Evolutionary conservation across 2,888 invertebrate genomes (phyloP).

Genomic region (Apoderus coryli): DNA sequence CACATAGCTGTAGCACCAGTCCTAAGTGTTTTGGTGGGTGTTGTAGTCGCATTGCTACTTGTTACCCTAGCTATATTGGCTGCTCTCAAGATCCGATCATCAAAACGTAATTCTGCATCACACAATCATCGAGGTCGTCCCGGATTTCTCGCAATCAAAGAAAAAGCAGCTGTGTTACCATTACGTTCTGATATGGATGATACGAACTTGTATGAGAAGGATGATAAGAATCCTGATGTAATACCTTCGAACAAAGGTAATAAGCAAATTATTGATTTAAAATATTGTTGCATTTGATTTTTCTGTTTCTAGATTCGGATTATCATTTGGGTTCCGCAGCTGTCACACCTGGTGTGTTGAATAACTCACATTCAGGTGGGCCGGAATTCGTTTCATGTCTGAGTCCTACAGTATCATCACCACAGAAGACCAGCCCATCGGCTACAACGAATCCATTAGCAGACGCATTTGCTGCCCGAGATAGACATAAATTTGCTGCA

Average conservation of each 20-base stretch:
- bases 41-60: slow-evolving; percentile 51
- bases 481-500: slow-evolving; percentile 28
- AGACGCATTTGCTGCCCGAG: slow-evolving; percentile 32
- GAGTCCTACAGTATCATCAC: slow-evolving; percentile 6
- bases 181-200: slow-evolving; percentile 48
- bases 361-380: slow-evolving; percentile 15
- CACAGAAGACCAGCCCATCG: slow-evolving; percentile 8
- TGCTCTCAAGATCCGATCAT: slow-evolving; percentile 43
- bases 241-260: slow-evolving; percentile 78
- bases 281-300: background rate
- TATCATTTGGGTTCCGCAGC: slow-evolving; percentile 57
- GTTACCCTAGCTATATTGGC: slow-evolving; percentile 48
- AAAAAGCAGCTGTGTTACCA: slow-evolving; percentile 51
- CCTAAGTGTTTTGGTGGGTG: slow-evolving; percentile 52
- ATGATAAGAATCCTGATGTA: slow-evolving; percentile 82
- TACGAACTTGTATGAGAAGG: slow-evolving; percentile 57
- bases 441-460: slow-evolving; percentile 25
- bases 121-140: slow-evolving; percentile 45
- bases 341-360: slow-evolving; percentile 45
- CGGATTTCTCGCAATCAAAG: slow-evolving; percentile 44
- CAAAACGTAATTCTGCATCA: slow-evolving; percentile 36
- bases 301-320: slow-evolving; percentile 46
- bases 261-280: background rate
- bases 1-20: slow-evolving; percentile 41
- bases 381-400: background rate